phyloP scores from a whole-genome alignment of 1,140 invertebrate genomes.

The Drosophila auraria region DNA sequence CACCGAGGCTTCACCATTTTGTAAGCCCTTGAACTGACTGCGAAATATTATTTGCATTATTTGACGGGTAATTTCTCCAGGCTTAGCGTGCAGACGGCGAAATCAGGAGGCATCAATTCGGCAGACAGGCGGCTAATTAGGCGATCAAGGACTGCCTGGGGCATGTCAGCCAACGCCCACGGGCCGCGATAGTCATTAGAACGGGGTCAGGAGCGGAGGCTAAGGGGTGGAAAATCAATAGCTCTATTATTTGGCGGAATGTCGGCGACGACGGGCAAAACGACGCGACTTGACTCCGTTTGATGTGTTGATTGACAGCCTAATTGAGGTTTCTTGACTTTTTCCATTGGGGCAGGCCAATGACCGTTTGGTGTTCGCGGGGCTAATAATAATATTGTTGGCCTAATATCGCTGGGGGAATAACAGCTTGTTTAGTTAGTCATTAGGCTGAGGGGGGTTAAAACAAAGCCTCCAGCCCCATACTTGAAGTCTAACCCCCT shows the following conservation, averaged over 20 bases:
- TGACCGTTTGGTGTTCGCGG: constrained; percentile 55
- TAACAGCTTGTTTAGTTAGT: constrained; percentile 51
- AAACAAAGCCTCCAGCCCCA: constrained; percentile 5
- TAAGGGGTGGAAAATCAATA: constrained; percentile 70
- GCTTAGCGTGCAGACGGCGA: background rate
- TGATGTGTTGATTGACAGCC: constrained; percentile 77
- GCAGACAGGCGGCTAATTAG: constrained; percentile 68
- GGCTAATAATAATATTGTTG: constrained; percentile 74
- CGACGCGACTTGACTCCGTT: constrained; percentile 29
- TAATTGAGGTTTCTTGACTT: constrained; percentile 78
- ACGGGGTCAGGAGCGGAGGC: constrained; percentile 6
- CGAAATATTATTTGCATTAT: constrained; percentile 23
- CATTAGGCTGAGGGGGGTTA: constrained; percentile 36
- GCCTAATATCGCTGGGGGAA: constrained; percentile 40
- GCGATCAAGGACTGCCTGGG: constrained; percentile 61
- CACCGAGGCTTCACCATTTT: background rate
- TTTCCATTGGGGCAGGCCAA: constrained; percentile 54
- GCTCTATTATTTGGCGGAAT: constrained; percentile 73
- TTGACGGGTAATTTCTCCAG: constrained; percentile 10
- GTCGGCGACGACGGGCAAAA: constrained; percentile 16
- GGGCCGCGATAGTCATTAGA: constrained; percentile 59
- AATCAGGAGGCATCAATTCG: constrained; percentile 42
- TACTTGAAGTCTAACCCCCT: background rate
- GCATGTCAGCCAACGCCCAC: constrained; percentile 50
- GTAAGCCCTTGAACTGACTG: constrained; percentile 3